phyloP scores from a whole-genome alignment of 2,797 vertebrate species.

The Miopithecus talapoin region DNA sequence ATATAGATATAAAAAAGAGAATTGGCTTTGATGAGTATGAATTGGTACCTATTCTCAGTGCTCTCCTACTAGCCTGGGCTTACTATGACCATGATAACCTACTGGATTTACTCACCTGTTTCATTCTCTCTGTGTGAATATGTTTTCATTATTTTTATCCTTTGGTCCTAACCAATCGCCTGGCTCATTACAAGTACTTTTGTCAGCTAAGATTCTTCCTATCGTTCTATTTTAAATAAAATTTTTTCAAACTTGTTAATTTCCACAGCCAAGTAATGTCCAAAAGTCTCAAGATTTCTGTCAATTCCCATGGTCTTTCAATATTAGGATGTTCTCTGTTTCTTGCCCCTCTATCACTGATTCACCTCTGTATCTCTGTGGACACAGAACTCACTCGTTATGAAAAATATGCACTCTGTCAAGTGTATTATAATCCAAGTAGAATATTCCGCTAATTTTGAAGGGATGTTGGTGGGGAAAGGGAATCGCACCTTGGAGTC shows the following conservation, averaged over 20 bases:
- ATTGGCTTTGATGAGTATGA: neutral
- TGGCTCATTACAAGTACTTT: neutral
- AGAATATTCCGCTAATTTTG: neutral
- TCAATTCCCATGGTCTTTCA: neutral
- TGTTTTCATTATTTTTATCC: neutral
- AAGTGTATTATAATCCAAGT: neutral
- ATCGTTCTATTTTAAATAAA: neutral
- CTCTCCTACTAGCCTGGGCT: neutral
- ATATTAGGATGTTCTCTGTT: neutral
- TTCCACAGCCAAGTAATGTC: neutral
- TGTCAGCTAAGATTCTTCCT: neutral
- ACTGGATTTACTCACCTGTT: neutral
- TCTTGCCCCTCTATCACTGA: neutral
- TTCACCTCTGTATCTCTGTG: neutral
- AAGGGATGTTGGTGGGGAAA: neutral
- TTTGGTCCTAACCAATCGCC: neutral
- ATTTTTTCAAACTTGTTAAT: slow-evolving; percentile 24
- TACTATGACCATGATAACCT: neutral
- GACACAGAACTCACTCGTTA: neutral
- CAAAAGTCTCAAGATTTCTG: neutral
- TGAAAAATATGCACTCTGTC: neutral
- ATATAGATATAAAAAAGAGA: neutral
- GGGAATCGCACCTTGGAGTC: neutral
- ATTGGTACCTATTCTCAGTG: neutral
- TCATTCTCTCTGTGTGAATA: neutral